phyloP scores from a whole-genome alignment of 92 coral and sea anemone species.

The Muricea muricata region DNA sequence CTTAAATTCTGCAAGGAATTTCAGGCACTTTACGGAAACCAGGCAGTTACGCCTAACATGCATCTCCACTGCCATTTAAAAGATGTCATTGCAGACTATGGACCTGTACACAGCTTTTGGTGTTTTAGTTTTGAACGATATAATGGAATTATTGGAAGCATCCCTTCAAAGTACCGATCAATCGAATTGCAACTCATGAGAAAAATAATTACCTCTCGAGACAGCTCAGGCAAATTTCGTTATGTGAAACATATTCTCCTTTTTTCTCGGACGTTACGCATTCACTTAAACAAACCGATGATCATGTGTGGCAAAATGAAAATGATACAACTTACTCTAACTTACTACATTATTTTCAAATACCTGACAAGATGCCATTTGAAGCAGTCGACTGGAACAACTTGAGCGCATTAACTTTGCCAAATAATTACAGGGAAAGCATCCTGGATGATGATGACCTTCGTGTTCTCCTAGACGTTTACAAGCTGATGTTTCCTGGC shows the following conservation, averaged over 20 bases:
- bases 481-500: neutral
- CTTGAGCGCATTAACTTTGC: neutral
- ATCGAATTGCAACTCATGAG: slow-evolving; percentile 61
- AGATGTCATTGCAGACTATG: slow-evolving; percentile 4
- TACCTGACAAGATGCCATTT: slow-evolving; percentile 9
- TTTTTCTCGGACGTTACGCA: neutral
- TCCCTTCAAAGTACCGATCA: slow-evolving; percentile 49
- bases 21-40: neutral
- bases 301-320: neutral
- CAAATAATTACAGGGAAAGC: neutral
- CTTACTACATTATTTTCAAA: slow-evolving; percentile 16
- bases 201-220: slow-evolving; percentile 50
- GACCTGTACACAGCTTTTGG: no score
- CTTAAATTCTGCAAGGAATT: neutral
- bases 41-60: slow-evolving; percentile 14
- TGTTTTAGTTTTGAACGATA: slow-evolving; percentile 33
- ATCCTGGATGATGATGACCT: neutral
- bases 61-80: slow-evolving; percentile 22
- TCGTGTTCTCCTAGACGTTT: neutral
- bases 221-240: neutral
- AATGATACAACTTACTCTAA: neutral
- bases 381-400: neutral
- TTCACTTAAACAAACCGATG: neutral
- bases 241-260: neutral
- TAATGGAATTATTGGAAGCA: slow-evolving; percentile 54